These are phyloP conservation scores for Sericinus montela DNA, from an alignment of 2,888 invertebrate genomes.

Conservation along the genomic window DNA sequence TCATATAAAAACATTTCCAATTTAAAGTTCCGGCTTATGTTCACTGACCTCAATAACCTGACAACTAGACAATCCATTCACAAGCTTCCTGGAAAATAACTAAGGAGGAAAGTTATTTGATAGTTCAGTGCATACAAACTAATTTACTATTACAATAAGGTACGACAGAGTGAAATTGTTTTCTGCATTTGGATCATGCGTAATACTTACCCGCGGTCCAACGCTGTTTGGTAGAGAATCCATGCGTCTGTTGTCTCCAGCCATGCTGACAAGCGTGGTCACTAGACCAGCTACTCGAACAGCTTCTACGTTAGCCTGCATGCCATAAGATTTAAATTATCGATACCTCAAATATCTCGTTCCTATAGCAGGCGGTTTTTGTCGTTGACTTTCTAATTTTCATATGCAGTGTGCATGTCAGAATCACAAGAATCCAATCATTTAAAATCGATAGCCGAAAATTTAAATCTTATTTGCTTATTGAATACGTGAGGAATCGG, in stretches of 20 bases:
- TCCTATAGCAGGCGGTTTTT: slow-evolving; percentile 19
- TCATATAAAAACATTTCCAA: too few species aligned
- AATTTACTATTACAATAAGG: slow-evolving; percentile 1
- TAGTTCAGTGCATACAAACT: background rate
- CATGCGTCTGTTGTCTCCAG: slow-evolving; percentile 81
- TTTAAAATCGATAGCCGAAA: slow-evolving; percentile 44
- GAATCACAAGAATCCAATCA: slow-evolving; percentile 33
- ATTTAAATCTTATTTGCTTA: slow-evolving; percentile 70
- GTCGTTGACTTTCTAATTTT: slow-evolving; percentile 14
- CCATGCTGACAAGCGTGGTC: slow-evolving; percentile 90
- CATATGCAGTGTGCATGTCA: background rate
- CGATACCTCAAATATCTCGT: slow-evolving; percentile 31
- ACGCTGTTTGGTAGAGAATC: slow-evolving; percentile 73
- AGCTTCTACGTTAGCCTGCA: slow-evolving; percentile 88
- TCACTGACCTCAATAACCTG: background rate
- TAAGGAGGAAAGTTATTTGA: background rate
- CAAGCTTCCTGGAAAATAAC: background rate
- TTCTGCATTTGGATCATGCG: slow-evolving; percentile 30
- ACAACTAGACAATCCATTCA: background rate
- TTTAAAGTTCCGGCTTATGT: too few species aligned
- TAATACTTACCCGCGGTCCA: slow-evolving; percentile 70
- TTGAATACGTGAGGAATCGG: slow-evolving; percentile 7
- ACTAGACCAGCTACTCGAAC: slow-evolving; percentile 90
- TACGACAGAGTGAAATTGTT: background rate
- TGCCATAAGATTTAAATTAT: slow-evolving; percentile 77